Evolutionary conservation across 2,113 vertebrate species (phyloP), one percentile per base, ranked within the genome.

Genomic region (Delphinapterus leucas): DNA sequence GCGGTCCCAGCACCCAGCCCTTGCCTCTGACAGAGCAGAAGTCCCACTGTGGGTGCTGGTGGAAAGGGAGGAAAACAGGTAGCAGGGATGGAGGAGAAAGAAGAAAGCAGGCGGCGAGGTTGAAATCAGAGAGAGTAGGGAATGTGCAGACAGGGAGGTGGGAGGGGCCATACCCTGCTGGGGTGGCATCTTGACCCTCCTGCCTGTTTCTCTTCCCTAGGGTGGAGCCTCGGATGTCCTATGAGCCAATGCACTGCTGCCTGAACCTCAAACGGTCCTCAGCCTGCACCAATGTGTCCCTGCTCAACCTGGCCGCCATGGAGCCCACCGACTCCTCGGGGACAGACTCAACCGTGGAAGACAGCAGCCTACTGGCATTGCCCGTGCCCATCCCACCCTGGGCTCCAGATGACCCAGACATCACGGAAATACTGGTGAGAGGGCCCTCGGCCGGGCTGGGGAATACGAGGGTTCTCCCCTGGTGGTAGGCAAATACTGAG

Each of bases 211-310:
- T 70, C 36, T 63, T 53, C 20, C 7, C 2, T 96, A 98, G 98
- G 63, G 97, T 98, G 93, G 98, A 98, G 83, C 97, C 98, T 38
- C 97, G 87, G 55, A 95, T 96, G 93, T 96, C 97, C 55, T 93
- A 96, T 0, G 97, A 98, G 77, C 97, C 90, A 0, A 84, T 97
- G 93, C 96, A 97, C 87, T 97, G 98, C 97, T 97, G 97, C 76
- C 97, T 98, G 87, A 98, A 98, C 92, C 95, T 98, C 91, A 98
- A 97, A 80, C 84, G 98, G 55, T 98, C 98, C 70, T 98, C 98
- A 0, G 98, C 98, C 94, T 98, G 97, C 84, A 98, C 98, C 93
- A 98, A 98, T 2, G 98, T 98, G 92, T 98, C 98, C 1, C 90
- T 98, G 65, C 97, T 98, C 70, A 98, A 98, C 96, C 96, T 98